A percentile compares a stretch with the other conserved stretches of the same genome.
These are phyloP conservation scores for Lipotes vexillifer DNA, from an alignment of 2,113 vertebrate genomes.

Conservation along the genomic window DNA sequence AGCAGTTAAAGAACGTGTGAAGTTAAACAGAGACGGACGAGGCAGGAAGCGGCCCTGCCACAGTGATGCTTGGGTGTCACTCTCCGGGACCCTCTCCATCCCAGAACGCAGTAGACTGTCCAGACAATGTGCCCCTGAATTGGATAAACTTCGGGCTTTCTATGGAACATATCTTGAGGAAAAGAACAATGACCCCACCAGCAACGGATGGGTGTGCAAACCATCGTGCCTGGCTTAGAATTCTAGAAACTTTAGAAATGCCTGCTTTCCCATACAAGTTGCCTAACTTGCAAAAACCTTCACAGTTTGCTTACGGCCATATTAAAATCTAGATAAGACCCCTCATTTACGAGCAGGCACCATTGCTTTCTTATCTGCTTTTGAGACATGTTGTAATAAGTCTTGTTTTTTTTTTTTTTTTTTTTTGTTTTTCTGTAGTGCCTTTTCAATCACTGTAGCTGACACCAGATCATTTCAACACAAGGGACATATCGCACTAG, in stretches of 20 bases:
- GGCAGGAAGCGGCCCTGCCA: slow-evolving; percentile 53
- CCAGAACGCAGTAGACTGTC: slow-evolving; percentile 42
- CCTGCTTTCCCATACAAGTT: background rate
- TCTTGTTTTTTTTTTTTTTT: background rate
- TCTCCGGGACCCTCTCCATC: slow-evolving; percentile 28
- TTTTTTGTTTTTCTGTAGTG: too few species aligned
- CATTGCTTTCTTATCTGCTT: slow-evolving; percentile 35
- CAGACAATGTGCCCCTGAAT: slow-evolving; percentile 46
- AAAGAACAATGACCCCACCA: background rate
- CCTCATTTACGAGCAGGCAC: slow-evolving; percentile 27
- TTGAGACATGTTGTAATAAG: slow-evolving; percentile 48
- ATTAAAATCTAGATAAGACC: slow-evolving; percentile 60
- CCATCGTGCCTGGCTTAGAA: background rate
- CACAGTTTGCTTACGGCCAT: slow-evolving; percentile 50
- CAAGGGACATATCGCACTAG: background rate
- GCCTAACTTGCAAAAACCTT: slow-evolving; percentile 44
- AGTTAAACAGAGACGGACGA: slow-evolving; percentile 66
- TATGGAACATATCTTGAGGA: background rate
- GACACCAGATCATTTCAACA: slow-evolving; percentile 33
- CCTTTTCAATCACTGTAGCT: slow-evolving; percentile 37
- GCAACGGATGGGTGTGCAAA: background rate
- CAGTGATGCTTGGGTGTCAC: slow-evolving; percentile 27
- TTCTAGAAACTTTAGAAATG: background rate
- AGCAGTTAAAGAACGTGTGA: slow-evolving; percentile 65
- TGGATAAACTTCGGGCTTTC: background rate